Percentiles rank a stretch among this genome's conserved stretches.
Evolutionary conservation across 2,888 invertebrate genomes (phyloP).

Genomic region (Caenorhabditis uteleia): DNA sequence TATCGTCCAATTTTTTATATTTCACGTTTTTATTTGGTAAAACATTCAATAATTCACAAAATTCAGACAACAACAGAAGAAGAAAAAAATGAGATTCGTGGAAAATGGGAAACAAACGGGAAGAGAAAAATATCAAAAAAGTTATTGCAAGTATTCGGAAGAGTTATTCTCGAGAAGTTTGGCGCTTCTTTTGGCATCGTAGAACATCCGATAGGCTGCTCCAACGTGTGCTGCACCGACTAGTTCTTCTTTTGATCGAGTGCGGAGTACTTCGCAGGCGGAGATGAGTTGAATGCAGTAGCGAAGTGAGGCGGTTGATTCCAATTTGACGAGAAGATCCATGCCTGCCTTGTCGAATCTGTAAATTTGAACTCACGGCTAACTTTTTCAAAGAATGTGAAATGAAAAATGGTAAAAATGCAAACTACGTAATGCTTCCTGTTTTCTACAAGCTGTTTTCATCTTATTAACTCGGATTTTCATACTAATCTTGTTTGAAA

Average conservation of each 20-base stretch:
- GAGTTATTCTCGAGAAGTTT: conserved; percentile 39
- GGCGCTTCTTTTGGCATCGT: conserved; percentile 82
- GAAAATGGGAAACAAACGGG: background rate
- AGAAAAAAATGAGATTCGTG: too few relatives aligned
- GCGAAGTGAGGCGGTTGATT: conserved; percentile 88
- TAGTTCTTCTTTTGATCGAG: conserved; percentile 72
- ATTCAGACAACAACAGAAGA: too few relatives aligned
- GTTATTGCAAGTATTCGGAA: conserved; percentile 12
- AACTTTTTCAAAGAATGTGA: too few relatives aligned
- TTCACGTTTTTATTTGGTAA: too few relatives aligned
- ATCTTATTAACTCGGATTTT: too few relatives aligned
- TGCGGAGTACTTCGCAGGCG: conserved; percentile 89
- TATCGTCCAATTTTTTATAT: too few relatives aligned
- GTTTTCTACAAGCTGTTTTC: too few relatives aligned
- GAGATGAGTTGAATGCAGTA: conserved; percentile 98
- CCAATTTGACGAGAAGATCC: conserved; percentile 87
- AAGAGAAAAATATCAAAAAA: background rate
- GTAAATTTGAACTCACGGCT: conserved; percentile 2
- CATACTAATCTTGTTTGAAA: too few relatives aligned
- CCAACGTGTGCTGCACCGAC: conserved; percentile 83
- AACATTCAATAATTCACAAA: too few relatives aligned
- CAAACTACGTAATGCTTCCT: too few relatives aligned
- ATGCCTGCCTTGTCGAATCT: conserved; percentile 86
- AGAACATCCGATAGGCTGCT: conserved; percentile 89
- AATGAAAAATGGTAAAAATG: too few relatives aligned